Conservation (phyloP, 2,797 vertebrate genomes). For the Loris lydekkerianus region DNA sequence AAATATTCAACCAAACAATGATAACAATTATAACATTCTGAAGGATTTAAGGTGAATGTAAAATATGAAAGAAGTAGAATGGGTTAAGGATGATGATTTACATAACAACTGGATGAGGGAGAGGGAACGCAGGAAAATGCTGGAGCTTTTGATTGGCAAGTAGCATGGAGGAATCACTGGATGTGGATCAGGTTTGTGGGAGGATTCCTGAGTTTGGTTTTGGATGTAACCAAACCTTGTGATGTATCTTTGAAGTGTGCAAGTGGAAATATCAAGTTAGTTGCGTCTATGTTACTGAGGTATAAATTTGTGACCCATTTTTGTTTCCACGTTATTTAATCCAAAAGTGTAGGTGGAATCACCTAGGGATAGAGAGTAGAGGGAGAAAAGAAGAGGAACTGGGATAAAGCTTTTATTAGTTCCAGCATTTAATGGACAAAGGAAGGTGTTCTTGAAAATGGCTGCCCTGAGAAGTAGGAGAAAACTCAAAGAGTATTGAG, state of each 20-base stretch:
- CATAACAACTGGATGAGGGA: background rate
- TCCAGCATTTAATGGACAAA: background rate
- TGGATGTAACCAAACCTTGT: background rate
- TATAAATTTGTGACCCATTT: background rate
- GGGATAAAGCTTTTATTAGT: background rate
- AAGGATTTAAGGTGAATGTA: slow-evolving; percentile 15
- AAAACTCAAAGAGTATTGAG: background rate
- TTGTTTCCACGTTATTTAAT: slow-evolving; percentile 28
- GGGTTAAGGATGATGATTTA: background rate
- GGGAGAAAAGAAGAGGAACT: background rate
- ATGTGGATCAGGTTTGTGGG: background rate
- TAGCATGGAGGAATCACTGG: background rate
- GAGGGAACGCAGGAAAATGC: background rate
- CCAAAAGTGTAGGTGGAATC: background rate
- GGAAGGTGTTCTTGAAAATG: background rate
- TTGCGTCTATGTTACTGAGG: background rate
- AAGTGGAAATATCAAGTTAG: background rate
- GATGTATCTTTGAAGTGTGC: background rate
- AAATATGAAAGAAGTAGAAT: slow-evolving; percentile 28
- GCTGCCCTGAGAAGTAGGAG: background rate
- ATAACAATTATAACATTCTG: background rate
- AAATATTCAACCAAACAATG: background rate
- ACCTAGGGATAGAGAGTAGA: slow-evolving; percentile 5
- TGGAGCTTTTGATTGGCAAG: background rate
- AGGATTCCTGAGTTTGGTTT: background rate